Evolutionary conservation across 2,888 invertebrate species (phyloP), one percentile per base, ranked within the genome.

Genomic region (Sarcophaga rosellei): DNA sequence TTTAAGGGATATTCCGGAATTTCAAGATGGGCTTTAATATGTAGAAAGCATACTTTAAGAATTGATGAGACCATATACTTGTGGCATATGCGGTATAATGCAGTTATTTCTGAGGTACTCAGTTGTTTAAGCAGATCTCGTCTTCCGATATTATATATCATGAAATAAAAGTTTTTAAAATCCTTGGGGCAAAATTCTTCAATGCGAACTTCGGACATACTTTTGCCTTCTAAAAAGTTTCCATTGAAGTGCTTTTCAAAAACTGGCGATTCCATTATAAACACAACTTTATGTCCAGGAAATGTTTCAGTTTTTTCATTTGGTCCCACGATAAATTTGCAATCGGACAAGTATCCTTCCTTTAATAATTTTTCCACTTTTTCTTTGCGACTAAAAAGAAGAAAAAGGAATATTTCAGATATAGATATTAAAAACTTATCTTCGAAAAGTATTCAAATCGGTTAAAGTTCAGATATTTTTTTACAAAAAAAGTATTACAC

Each of bases 201-300:
- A 25, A 84, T 73, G n/a, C 72, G 72, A 66, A 84, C 76, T 45
- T 21, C 57, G 8, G 76, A n/a, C 1, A 59, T 21, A 1, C 21
- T 47, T 73, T 68, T 21, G 8, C 75, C 75, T 73, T 84, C 84
- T 17, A 57, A 5, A 63, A 84, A 84, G 17, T 62, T 11, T 5
- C 77, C 81, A 44, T 10, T 53, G 3, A 81, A 47, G 75, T 75
- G 84, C 61, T 47, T 65, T 57, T 84, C 84, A 0, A 84, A 79
- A 12, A 80, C 80, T 35, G 72, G 72, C 3, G 84, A 84, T 35
- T 80, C 61, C 23, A 84, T 45, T 17, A 66, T 25, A 59, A 84
- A 84, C 76, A 84, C 73, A 35, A 80, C 20, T 73, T 70, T 80
- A 53, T 84, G 84, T 2, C 84, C 84, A 21, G 15, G n/a, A 72